Percentiles rank a stretch among this genome's conserved stretches.
These are phyloP conservation scores for Platyrinchus mystaceus DNA, from an alignment of 2,797 vertebrate genomes.

Conservation along the genomic window DNA sequence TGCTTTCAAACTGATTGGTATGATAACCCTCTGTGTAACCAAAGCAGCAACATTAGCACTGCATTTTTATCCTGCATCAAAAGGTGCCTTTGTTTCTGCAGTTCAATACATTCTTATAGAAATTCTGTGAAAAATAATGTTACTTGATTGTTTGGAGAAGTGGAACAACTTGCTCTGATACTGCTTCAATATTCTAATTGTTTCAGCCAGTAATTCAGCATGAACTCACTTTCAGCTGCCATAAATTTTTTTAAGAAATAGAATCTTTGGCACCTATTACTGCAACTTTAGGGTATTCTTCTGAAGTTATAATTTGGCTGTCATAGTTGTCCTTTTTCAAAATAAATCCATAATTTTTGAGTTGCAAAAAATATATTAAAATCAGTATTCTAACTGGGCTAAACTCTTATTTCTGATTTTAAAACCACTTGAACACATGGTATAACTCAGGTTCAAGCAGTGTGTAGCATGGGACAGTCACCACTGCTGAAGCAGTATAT, in stretches of 20 bases:
- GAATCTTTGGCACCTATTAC: background rate
- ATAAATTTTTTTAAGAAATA: background rate
- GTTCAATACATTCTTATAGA: background rate
- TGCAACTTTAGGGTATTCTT: background rate
- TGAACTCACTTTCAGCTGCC: background rate
- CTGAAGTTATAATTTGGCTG: background rate
- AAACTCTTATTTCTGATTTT: background rate
- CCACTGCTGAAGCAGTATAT: background rate
- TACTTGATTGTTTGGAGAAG: background rate
- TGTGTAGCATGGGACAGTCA: background rate
- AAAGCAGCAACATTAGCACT: background rate
- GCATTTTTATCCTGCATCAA: conserved; percentile 1
- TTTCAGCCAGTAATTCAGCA: background rate
- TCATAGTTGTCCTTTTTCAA: background rate
- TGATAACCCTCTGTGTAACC: background rate
- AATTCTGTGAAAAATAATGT: conserved; percentile 24
- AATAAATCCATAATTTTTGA: background rate
- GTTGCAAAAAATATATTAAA: background rate
- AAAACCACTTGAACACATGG: background rate
- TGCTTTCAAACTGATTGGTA: background rate
- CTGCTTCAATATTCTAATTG: conserved; percentile 8
- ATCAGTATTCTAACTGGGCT: background rate
- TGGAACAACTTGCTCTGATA: background rate
- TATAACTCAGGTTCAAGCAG: background rate
- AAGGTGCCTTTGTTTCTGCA: conserved; percentile 5